Conservation (phyloP, 1,140 invertebrate genomes). For the Gerris buenoi region DNA sequence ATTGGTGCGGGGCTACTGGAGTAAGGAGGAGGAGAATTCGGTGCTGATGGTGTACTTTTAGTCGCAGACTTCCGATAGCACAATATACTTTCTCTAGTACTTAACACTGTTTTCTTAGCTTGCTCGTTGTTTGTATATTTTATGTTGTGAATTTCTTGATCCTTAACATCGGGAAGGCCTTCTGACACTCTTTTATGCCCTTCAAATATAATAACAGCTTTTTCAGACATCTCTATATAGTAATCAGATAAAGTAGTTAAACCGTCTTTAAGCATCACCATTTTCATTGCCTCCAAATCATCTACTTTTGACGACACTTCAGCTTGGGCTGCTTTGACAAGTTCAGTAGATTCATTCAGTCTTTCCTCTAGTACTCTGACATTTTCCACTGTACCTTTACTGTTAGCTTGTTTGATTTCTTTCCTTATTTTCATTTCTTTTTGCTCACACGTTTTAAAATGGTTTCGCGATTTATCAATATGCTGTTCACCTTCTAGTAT, state of each 20-base stretch:
- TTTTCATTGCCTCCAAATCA: slow-evolving; percentile 40
- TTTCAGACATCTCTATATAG: slow-evolving; percentile 34
- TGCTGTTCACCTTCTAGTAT: slow-evolving; percentile 38
- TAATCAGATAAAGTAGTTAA: slow-evolving; percentile 35
- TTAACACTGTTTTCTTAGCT: slow-evolving; percentile 5
- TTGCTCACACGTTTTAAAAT: slow-evolving; percentile 31
- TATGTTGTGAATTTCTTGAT: slow-evolving; percentile 31
- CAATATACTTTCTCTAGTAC: slow-evolving; percentile 6
- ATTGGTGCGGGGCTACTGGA: background rate
- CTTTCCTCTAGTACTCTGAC: slow-evolving; percentile 32
- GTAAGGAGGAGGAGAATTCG: slow-evolving; percentile 3
- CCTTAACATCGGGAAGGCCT: slow-evolving; percentile 35
- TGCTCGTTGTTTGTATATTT: slow-evolving; percentile 20
- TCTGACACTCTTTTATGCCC: slow-evolving; percentile 34
- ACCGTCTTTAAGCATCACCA: slow-evolving; percentile 37
- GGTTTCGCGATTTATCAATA: slow-evolving; percentile 32
- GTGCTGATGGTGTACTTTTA: slow-evolving; percentile 9
- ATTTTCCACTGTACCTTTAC: slow-evolving; percentile 32
- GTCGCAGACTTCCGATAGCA: slow-evolving; percentile 4
- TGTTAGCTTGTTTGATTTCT: slow-evolving; percentile 34
- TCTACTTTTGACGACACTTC: slow-evolving; percentile 36
- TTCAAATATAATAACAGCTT: slow-evolving; percentile 35
- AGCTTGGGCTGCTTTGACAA: slow-evolving; percentile 34
- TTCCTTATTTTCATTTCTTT: slow-evolving; percentile 33
- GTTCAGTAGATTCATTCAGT: slow-evolving; percentile 33